phyloP scores from a whole-genome alignment of 2,797 vertebrate species.

The Orestias chungarensis region DNA sequence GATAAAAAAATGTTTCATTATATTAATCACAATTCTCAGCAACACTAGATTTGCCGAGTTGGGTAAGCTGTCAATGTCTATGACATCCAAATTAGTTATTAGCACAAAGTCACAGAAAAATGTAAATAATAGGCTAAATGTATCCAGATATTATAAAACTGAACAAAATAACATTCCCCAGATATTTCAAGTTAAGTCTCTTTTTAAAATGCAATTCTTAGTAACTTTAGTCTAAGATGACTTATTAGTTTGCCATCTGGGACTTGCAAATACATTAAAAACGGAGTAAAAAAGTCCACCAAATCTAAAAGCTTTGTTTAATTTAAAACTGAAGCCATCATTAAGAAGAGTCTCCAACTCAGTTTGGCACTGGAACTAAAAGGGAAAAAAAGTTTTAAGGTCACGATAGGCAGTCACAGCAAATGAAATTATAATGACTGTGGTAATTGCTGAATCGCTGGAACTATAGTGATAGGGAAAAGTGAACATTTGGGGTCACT shows the following conservation, averaged over 20 bases:
- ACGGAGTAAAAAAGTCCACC: slow-evolving; percentile 17
- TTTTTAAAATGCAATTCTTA: slow-evolving; percentile 39
- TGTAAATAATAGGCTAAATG: neutral
- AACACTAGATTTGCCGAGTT: neutral
- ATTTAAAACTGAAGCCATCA: slow-evolving; percentile 27
- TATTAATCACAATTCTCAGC: neutral
- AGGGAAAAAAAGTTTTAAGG: slow-evolving; percentile 62
- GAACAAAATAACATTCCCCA: neutral
- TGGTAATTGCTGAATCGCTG: slow-evolving; percentile 60
- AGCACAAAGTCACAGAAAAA: neutral
- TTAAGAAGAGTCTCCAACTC: slow-evolving; percentile 18
- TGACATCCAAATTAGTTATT: neutral
- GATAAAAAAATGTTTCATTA: neutral
- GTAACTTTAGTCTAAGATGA: slow-evolving; percentile 29
- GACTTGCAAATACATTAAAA: slow-evolving; percentile 30
- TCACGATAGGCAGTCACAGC: slow-evolving; percentile 61
- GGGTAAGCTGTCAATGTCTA: neutral
- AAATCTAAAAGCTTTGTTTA: slow-evolving; percentile 15
- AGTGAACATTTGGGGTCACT: slow-evolving; percentile 57
- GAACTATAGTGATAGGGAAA: slow-evolving; percentile 49
- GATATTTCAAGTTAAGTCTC: no score
- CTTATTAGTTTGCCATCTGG: slow-evolving; percentile 34
- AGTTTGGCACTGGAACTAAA: slow-evolving; percentile 30
- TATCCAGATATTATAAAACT: neutral
- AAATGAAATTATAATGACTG: slow-evolving; percentile 65